Evolutionary conservation across 1,140 invertebrate species (phyloP), one percentile per base, ranked within the genome.

Genomic region (Macrotrachela quadricornifera): DNA sequence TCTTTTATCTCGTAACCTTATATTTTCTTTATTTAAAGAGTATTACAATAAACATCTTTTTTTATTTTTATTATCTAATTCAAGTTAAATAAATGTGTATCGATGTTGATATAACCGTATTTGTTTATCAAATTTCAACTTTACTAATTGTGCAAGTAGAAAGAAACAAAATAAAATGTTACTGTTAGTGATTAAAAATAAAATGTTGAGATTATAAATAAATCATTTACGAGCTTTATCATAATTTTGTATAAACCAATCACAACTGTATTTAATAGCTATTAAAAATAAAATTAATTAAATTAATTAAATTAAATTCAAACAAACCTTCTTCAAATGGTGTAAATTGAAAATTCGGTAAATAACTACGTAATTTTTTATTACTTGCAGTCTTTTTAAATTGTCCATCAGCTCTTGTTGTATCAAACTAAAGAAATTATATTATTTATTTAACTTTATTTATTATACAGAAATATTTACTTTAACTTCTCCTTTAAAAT

Each of bases 351-450:
- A 92, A 96, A 57, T 85, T 76, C 0, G 85, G 84, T 44, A 83
- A 71, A 45, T 80, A 77, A 45, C 73, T 76, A 37, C 85, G 69
- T 0, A 97, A 72, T 68, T 96, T 97, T 0, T 71, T 74, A 72
- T 95, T 97, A 50, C 83, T 90, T 0, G 90, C 91, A 0, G 92
- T 99, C 71, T 99, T 99, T 67, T 97, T 97, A 63, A 79, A 85
- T 69, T 99, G 92, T 0, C 92, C 92, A 74, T 97, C 92, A 0
- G 88, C 80, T 64, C 84, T 84, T 2, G 73, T 77, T 0, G 79
- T 80, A 70, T 97, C 88, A 68, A 79, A 90, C 43, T 68, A 46
- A 13, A 46, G 21, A 36, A 30, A 12, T 9, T 41, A 6, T 2
- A 41, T n/a, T 1, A 30, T 2, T 18, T 18, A 41, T 46, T 46